These are phyloP conservation scores for Arothron firmamentum DNA, from an alignment of 2,113 vertebrate genomes.

Conservation along the genomic window DNA sequence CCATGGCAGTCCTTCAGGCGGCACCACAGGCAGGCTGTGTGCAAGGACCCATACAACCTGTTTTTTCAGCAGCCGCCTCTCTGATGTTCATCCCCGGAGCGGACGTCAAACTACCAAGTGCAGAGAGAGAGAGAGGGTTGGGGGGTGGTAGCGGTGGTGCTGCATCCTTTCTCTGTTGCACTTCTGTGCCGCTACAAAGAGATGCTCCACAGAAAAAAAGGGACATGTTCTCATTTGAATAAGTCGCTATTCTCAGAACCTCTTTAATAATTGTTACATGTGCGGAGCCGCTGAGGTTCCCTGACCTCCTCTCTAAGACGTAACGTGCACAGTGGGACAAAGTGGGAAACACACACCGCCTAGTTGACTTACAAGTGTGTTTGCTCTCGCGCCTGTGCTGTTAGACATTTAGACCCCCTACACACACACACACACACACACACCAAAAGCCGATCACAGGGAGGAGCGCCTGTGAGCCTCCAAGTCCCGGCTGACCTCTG, in stretches of 20 bases:
- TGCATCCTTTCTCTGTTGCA: slow-evolving; percentile 50
- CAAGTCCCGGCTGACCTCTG: slow-evolving; percentile 46
- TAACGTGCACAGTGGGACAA: slow-evolving; percentile 50
- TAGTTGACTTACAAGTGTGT: slow-evolving; percentile 66
- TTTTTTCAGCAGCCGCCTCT: slow-evolving; percentile 74
- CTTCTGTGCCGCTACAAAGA: slow-evolving; percentile 56
- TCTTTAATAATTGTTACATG: slow-evolving; percentile 63
- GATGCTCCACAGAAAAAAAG: slow-evolving; percentile 39
- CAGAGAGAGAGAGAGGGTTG: slow-evolving; percentile 15
- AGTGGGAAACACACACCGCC: slow-evolving; percentile 45
- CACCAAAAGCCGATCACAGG: slow-evolving; percentile 42
- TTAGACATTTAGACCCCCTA: slow-evolving; percentile 33
- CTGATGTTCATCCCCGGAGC: slow-evolving; percentile 79
- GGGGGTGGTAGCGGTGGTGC: slow-evolving; percentile 10
- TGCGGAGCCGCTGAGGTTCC: slow-evolving; percentile 52
- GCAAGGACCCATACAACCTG: slow-evolving; percentile 81
- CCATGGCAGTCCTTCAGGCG: slow-evolving; percentile 85
- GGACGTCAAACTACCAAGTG: slow-evolving; percentile 70
- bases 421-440: too few species aligned
- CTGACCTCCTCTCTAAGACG: slow-evolving; percentile 55
- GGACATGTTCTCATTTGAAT: slow-evolving; percentile 62
- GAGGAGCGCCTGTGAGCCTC: slow-evolving; percentile 43
- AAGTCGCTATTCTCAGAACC: slow-evolving; percentile 53
- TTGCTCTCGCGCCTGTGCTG: slow-evolving; percentile 48
- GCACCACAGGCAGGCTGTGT: slow-evolving; percentile 79